Percentiles rank a stretch among this genome's conserved stretches.
phyloP scores from a whole-genome alignment of 2,113 vertebrate genomes.

The Scophthalmus maximus region DNA sequence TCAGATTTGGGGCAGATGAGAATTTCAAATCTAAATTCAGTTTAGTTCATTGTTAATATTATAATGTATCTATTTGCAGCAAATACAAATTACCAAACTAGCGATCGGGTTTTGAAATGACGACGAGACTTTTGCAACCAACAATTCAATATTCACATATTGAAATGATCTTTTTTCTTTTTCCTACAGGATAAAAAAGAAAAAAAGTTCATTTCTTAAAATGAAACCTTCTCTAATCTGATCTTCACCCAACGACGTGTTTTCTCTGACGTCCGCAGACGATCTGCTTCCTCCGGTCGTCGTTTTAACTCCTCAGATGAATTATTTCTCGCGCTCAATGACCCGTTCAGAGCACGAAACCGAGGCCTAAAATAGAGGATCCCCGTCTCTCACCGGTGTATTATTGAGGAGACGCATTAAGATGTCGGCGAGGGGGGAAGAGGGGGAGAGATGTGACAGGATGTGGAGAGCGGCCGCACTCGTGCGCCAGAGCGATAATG shows the following conservation, averaged over 20 bases:
- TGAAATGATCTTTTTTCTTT: too few relatives aligned
- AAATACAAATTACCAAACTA: too few relatives aligned
- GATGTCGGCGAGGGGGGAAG: constrained; percentile 41
- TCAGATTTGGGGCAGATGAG: too few relatives aligned
- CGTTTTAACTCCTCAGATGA: not conserved
- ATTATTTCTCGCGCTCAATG: not conserved
- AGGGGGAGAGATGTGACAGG: constrained; percentile 29
- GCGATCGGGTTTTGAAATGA: too few relatives aligned
- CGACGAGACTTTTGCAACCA: too few relatives aligned
- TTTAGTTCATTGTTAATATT: too few relatives aligned
- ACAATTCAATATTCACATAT: too few relatives aligned
- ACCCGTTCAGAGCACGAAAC: not conserved
- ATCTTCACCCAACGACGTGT: not conserved
- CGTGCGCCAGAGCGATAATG: constrained; percentile 28
- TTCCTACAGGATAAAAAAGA: not conserved
- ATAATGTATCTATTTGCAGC: too few relatives aligned
- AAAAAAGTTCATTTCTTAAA: too few relatives aligned
- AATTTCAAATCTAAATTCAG: too few relatives aligned
- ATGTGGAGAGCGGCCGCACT: constrained; percentile 5
- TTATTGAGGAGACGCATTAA: constrained; percentile 61
- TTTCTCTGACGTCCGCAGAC: not conserved
- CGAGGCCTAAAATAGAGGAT: not conserved
- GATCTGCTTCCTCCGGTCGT: not conserved
- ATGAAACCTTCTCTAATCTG: not conserved
- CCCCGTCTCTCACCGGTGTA: too few relatives aligned